phyloP scores from a whole-genome alignment of 2,113 vertebrate genomes.

The Ictidomys tridecemlineatus region DNA sequence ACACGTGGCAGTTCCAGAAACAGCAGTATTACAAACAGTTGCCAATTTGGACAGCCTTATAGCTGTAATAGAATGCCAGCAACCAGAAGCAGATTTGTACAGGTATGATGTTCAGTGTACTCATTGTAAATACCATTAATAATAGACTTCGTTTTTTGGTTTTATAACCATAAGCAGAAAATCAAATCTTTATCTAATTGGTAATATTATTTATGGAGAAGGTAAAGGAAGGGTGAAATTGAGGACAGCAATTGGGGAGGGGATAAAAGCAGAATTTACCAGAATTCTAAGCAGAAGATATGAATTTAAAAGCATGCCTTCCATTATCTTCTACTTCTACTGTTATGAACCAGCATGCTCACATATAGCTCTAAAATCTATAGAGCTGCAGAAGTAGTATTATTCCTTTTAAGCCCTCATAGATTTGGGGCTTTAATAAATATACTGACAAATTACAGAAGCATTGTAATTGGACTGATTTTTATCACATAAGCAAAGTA shows the following conservation, averaged over 20 bases:
- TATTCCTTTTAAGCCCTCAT: neutral
- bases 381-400: neutral
- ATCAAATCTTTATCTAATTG: conserved; percentile 3
- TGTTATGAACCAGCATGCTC: neutral
- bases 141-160: neutral
- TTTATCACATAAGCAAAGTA: conserved; percentile 42
- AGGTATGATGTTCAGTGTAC: conserved; percentile 87
- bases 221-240: neutral
- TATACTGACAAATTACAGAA: no score
- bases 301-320: neutral
- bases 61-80: conserved; percentile 97
- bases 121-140: neutral
- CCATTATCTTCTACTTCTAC: neutral
- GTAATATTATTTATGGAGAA: neutral
- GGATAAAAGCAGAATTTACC: neutral
- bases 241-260: neutral
- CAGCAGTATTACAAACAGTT: conserved; percentile 95
- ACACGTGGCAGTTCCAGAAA: conserved; percentile 95
- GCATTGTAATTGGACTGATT: neutral
- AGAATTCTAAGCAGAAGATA: conserved; percentile 21
- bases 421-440: neutral
- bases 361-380: neutral
- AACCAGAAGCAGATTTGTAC: conserved; percentile 97
- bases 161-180: neutral
- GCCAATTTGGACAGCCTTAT: conserved; percentile 93